Conservation (phyloP, 1,140 invertebrate genomes). For the Zeugodacus cucurbitae region DNA sequence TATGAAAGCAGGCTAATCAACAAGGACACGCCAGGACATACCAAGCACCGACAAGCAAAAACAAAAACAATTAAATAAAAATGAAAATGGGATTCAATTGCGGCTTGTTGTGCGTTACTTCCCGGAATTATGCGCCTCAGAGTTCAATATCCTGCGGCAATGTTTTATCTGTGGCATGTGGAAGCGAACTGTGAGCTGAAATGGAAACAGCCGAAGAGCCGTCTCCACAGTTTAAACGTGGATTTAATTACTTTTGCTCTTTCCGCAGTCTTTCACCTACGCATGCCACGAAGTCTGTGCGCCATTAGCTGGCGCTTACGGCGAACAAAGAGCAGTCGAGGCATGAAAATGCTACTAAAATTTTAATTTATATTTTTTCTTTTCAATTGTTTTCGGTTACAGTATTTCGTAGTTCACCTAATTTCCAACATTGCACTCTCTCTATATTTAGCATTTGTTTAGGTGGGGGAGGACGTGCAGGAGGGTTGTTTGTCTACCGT, state of each 20-base stretch:
- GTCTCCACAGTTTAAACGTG: not conserved
- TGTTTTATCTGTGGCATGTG: not conserved
- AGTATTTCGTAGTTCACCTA: not conserved
- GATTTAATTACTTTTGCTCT: not conserved
- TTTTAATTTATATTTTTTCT: not conserved
- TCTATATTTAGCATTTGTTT: not conserved
- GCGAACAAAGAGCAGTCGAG: not conserved
- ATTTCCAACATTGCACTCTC: not conserved
- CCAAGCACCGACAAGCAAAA: not conserved
- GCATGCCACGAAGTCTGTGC: not conserved
- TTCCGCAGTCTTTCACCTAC: not conserved
- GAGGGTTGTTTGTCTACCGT: not conserved
- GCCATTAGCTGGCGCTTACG: not conserved
- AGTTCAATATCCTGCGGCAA: constrained; percentile 8
- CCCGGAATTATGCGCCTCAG: not conserved
- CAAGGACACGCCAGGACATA: constrained; percentile 17
- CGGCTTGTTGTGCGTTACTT: constrained; percentile 29
- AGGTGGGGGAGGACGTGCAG: not conserved
- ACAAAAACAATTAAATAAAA: not conserved
- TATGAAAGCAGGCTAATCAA: not conserved
- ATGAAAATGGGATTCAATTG: not conserved
- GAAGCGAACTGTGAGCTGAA: not conserved
- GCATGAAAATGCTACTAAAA: constrained; percentile 14
- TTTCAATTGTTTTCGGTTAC: not conserved
- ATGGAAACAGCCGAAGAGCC: not conserved